Evolutionary conservation across 2,888 invertebrate species (phyloP).

Genomic region (Clitarchus hookeri): DNA sequence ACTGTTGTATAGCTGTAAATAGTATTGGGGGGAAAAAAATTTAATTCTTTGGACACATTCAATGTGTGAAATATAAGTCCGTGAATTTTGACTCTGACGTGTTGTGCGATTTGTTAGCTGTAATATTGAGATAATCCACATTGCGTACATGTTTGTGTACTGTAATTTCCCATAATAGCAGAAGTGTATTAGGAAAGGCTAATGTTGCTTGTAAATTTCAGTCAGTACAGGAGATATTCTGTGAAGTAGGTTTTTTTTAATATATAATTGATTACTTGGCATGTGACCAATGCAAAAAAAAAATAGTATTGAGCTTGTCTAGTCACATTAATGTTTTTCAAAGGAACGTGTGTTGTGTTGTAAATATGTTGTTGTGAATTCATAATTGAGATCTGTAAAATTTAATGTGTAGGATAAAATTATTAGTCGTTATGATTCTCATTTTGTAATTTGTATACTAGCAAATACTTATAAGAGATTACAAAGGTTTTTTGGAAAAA

Average conservation of each 20-base stretch:
- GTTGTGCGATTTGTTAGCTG: neutral
- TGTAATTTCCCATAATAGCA: neutral
- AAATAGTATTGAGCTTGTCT: neutral
- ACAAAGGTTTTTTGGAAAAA: too few species aligned
- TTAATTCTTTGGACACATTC: neutral
- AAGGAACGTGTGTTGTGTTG: neutral
- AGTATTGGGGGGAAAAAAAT: neutral
- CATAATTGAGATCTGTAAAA: neutral
- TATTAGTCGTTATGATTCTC: neutral
- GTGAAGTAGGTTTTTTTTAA: neutral
- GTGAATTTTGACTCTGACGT: neutral
- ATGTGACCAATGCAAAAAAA: neutral
- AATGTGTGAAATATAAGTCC: neutral
- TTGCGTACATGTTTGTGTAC: neutral
- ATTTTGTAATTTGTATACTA: conserved; percentile 8
- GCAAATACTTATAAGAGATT: neutral
- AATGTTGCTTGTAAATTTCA: neutral
- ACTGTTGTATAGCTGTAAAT: neutral
- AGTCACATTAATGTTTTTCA: neutral
- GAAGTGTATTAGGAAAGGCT: neutral
- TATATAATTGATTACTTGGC: neutral
- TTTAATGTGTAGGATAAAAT: neutral
- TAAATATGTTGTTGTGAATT: neutral
- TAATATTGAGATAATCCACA: neutral
- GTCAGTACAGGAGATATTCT: neutral